Conservation (phyloP, 2,797 vertebrate species). For the Arctocebus calabarensis region DNA sequence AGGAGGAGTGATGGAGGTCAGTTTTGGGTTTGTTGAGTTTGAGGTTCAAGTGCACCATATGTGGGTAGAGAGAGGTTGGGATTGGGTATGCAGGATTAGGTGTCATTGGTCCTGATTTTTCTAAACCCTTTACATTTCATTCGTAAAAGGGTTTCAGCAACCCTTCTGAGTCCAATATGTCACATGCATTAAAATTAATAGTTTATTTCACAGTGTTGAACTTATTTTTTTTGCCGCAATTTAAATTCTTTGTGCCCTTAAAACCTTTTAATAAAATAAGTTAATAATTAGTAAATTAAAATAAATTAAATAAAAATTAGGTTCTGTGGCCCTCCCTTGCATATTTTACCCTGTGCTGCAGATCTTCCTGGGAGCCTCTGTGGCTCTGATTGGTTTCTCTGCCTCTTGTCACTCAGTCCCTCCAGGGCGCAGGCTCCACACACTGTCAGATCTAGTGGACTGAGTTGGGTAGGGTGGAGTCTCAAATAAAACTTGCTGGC, state of each 20-base stretch:
- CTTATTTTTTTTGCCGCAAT: background rate
- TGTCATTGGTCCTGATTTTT: background rate
- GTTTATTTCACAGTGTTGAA: background rate
- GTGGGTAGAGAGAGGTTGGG: background rate
- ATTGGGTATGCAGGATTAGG: background rate
- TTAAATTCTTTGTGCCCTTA: background rate
- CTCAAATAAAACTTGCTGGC: background rate
- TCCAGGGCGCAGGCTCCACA: background rate
- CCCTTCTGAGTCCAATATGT: background rate
- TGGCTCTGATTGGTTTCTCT: background rate
- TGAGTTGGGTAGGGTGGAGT: background rate
- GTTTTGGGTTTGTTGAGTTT: background rate
- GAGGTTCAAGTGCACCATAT: background rate
- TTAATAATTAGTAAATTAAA: slow-evolving; percentile 13
- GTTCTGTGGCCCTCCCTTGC: background rate
- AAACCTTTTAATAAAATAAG: background rate
- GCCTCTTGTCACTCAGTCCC: background rate
- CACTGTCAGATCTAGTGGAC: background rate
- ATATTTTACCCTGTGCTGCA: background rate
- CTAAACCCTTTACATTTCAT: background rate
- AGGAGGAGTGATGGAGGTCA: background rate
- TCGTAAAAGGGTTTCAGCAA: background rate
- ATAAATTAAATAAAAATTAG: background rate
- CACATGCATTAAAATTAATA: background rate
- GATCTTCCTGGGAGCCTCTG: background rate